phyloP scores from a whole-genome alignment of 2,113 vertebrate species.

The Rhombomys opimus region DNA sequence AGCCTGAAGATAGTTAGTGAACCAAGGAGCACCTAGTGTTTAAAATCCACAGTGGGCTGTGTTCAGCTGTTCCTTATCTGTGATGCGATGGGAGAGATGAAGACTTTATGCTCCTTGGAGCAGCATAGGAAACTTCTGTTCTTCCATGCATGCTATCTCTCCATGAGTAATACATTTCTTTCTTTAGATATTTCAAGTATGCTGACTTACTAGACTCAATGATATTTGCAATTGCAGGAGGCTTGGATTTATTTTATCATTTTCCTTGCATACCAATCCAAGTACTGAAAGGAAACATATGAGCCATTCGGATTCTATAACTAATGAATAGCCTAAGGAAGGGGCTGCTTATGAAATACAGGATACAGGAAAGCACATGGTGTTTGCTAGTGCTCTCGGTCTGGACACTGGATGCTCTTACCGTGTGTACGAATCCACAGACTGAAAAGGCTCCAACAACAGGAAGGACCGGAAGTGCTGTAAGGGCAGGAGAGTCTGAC shows the following conservation, averaged over 20 bases:
- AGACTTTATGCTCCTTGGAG: background rate
- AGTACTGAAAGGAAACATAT: background rate
- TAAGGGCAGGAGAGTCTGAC: background rate
- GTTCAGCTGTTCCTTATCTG: background rate
- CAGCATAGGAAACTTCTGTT: background rate
- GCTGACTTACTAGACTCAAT: background rate
- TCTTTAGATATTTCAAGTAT: background rate
- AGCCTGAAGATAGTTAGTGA: background rate
- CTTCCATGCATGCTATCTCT: background rate
- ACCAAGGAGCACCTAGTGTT: too few relatives aligned
- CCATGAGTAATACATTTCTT: background rate
- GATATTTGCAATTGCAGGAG: background rate
- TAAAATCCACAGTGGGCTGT: background rate
- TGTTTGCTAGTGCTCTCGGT: background rate
- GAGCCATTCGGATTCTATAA: background rate
- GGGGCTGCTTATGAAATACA: background rate
- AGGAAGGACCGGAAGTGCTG: background rate
- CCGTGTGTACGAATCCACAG: background rate
- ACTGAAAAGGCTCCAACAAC: background rate
- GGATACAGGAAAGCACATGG: background rate
- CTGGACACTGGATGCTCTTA: background rate
- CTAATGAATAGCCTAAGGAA: background rate
- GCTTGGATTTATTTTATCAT: background rate
- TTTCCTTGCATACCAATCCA: background rate
- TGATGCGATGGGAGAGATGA: fast-evolving